Percentiles rank a stretch among this genome's conserved stretches.
phyloP scores from a whole-genome alignment of 2,113 vertebrate species.

The Felis chaus region DNA sequence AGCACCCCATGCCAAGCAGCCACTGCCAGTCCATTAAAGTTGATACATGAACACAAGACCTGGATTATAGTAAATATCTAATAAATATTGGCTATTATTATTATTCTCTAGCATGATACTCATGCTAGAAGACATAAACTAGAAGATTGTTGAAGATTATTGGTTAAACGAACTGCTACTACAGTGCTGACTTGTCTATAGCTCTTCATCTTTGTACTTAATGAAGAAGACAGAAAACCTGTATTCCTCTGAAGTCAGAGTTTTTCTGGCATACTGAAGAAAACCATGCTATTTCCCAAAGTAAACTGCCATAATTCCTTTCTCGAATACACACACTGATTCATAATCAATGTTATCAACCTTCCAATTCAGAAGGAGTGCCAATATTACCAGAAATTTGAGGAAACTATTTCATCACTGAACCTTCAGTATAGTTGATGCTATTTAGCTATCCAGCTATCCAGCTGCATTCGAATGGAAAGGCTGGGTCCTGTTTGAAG shows the following conservation, averaged over 20 bases:
- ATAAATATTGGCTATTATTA: not conserved
- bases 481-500: conserved; percentile 76
- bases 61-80: not conserved
- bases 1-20: not conserved
- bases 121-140: not conserved
- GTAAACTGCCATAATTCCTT: not conserved
- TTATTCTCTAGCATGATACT: not conserved
- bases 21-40: not conserved
- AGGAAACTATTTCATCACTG: not conserved
- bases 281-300: not conserved
- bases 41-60: not conserved
- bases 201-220: not conserved
- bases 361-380: not conserved
- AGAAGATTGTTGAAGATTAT: not conserved
- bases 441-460: conserved; percentile 69
- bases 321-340: not conserved
- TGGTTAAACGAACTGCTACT: not conserved
- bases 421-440: conserved; percentile 12
- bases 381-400: not conserved
- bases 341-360: not conserved
- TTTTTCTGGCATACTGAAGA: not conserved
- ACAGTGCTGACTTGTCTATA: not conserved
- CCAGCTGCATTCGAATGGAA: conserved; percentile 74
- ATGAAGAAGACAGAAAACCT: not conserved
- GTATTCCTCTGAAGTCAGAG: not conserved